Base-by-base conservation (phyloP, 2,797 vertebrate species). In the Gallinago stenura region DNA sequence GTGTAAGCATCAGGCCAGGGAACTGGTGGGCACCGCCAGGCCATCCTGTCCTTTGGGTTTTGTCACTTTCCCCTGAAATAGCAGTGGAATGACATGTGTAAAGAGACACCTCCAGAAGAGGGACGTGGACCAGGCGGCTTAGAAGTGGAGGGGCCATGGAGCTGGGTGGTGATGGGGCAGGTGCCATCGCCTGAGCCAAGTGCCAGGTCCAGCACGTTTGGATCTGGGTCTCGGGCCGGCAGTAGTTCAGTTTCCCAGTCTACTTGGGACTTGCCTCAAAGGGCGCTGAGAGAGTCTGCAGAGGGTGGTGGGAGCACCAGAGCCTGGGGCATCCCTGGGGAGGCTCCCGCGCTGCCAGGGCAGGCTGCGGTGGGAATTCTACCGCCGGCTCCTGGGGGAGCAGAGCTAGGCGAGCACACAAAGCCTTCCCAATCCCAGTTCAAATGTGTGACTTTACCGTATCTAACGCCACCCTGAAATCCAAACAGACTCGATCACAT, bases 401-500 rank as follows among this genome's bases (percentile, higher is more conserved):
- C 68, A 87, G 51, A 83, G 64, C 76, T 39, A 76, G 50, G 43
- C 0, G 0, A 86, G 61, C 2, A 7, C 54, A 83, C 33, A 78
- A 62, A 82, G 41, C 87, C 64, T 77, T 93, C 60, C 57, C 93
- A 82, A 79, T 87, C 57, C 3, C 4, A 90, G 64, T 71, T 82
- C 71, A 90, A 85, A 89, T 87, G 45, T 75, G 71, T 71, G 69
- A 86, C 91, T 94, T 92, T 90, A 92, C 77, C 50, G 7, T 90
- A 95, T 87, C 91, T 84, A 93, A 92, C 4, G 0, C 87, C 94
- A 93, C 89, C 91, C 89, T 89, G 92, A 95, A 95, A 93, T 94
- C 93, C 92, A 96, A 82, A 94, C 89, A 95, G 83, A 87, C 87
- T 94, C 57, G 1, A 93, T 94, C 92, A 92, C 85, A 71, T 94